Percentiles rank a stretch among this genome's conserved stretches.
Conservation (phyloP, 2,888 invertebrate genomes). For the Brachynemurus nebulosus region DNA sequence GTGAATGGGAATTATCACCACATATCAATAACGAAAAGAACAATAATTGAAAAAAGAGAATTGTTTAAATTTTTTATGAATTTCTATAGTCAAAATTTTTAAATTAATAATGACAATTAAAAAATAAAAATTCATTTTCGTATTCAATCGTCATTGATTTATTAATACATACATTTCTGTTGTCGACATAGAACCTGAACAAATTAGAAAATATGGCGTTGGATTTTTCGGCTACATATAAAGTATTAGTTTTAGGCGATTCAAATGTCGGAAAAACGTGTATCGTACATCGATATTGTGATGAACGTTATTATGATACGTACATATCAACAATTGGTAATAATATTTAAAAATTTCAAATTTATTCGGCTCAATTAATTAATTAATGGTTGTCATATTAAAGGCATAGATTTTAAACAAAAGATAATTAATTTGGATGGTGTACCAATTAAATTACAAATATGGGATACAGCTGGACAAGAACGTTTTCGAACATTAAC, state of each 20-base stretch:
- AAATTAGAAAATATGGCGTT: conserved; percentile 50
- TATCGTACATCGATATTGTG: conserved; percentile 79
- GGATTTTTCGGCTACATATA: conserved; percentile 77
- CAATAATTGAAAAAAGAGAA: background rate
- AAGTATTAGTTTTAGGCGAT: conserved; percentile 74
- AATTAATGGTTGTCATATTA: no score
- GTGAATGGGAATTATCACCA: background rate
- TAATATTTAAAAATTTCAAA: no score
- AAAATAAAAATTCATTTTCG: background rate
- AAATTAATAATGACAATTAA: no score
- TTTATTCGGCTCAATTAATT: no score
- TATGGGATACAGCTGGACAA: conserved; percentile 84
- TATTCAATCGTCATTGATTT: no score
- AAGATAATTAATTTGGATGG: conserved; percentile 79
- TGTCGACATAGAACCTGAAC: background rate
- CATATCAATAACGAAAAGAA: background rate
- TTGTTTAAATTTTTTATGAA: no score
- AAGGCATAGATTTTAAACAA: conserved; percentile 85
- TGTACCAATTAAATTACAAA: conserved; percentile 69
- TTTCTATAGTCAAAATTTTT: no score
- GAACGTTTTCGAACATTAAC: conserved; percentile 61
- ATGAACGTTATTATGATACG: conserved; percentile 79
- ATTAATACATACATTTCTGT: no score
- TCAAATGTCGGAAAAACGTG: conserved; percentile 85
- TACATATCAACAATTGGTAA: conserved; percentile 84